Conservation (phyloP, 2,888 invertebrate genomes). For the Osmoderma eremita region DNA sequence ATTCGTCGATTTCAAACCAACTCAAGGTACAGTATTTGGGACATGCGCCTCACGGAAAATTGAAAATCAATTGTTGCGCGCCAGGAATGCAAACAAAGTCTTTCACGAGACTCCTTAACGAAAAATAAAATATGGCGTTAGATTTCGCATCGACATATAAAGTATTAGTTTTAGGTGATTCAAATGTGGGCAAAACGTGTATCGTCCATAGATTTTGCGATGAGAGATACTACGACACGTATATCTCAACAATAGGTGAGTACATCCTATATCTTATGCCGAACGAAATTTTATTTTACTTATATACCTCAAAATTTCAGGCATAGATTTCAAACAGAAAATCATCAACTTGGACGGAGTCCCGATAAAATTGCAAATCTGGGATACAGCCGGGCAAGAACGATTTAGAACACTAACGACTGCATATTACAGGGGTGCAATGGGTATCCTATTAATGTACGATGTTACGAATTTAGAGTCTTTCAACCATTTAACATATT, state of each 20-base stretch:
- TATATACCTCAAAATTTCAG: slow-evolving; percentile 63
- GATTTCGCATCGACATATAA: slow-evolving; percentile 90
- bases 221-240: slow-evolving; percentile 89
- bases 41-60: slow-evolving; percentile 33
- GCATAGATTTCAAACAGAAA: slow-evolving; percentile 91
- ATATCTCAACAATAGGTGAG: slow-evolving; percentile 91
- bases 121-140: slow-evolving; percentile 73
- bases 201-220: slow-evolving; percentile 91
- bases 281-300: neutral
- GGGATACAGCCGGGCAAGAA: slow-evolving; percentile 88
- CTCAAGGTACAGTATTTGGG: neutral
- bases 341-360: slow-evolving; percentile 87
- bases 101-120: slow-evolving; percentile 16
- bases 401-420: slow-evolving; percentile 83
- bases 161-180: slow-evolving; percentile 86
- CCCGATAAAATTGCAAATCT: slow-evolving; percentile 85
- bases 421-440: slow-evolving; percentile 88
- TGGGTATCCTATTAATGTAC: slow-evolving; percentile 92
- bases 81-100: slow-evolving; percentile 41
- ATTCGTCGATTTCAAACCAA: slow-evolving; percentile 13
- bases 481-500: slow-evolving; percentile 90
- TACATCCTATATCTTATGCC: slow-evolving; percentile 43
- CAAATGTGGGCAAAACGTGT: slow-evolving; percentile 91
- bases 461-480: slow-evolving; percentile 90
- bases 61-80: slow-evolving; percentile 53